Evolutionary conservation across 2,113 vertebrate genomes (phyloP).

Genomic region (Spilogale gracilis): DNA sequence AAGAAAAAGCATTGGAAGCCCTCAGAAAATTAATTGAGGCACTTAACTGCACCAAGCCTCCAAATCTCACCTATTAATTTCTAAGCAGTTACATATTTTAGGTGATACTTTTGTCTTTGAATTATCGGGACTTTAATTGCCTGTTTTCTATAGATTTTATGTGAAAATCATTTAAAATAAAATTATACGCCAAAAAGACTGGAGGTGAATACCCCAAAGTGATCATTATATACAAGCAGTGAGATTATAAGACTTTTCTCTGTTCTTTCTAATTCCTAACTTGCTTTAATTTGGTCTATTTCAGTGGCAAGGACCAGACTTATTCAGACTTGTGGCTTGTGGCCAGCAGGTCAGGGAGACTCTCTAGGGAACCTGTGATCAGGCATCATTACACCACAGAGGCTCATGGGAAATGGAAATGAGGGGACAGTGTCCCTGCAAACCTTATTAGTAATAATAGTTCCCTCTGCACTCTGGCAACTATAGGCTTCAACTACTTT

Average conservation of each 20-base stretch:
- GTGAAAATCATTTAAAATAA: slow-evolving; percentile 54
- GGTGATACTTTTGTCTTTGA: not conserved
- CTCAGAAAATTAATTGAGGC: not conserved
- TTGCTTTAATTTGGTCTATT: not conserved
- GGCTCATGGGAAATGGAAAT: not conserved
- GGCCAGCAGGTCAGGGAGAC: not conserved
- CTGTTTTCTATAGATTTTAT: slow-evolving; percentile 50
- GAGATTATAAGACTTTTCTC: not conserved
- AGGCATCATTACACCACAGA: too few species aligned
- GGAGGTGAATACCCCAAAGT: not conserved
- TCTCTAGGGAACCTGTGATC: not conserved
- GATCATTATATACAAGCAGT: not conserved
- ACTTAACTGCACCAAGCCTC: not conserved
- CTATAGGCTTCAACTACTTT: not conserved
- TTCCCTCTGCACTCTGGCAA: not conserved
- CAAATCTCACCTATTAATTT: not conserved
- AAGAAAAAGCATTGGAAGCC: not conserved
- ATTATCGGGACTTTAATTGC: slow-evolving; percentile 6
- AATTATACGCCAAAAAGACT: slow-evolving; percentile 3
- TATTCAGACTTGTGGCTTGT: not conserved
- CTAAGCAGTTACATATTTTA: slow-evolving; percentile 51
- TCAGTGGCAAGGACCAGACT: not conserved
- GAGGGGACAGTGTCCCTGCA: not conserved
- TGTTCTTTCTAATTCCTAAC: not conserved
- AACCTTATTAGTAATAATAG: not conserved